Evolutionary conservation across 2,113 vertebrate species (phyloP).

Genomic region (Vombatus ursinus): DNA sequence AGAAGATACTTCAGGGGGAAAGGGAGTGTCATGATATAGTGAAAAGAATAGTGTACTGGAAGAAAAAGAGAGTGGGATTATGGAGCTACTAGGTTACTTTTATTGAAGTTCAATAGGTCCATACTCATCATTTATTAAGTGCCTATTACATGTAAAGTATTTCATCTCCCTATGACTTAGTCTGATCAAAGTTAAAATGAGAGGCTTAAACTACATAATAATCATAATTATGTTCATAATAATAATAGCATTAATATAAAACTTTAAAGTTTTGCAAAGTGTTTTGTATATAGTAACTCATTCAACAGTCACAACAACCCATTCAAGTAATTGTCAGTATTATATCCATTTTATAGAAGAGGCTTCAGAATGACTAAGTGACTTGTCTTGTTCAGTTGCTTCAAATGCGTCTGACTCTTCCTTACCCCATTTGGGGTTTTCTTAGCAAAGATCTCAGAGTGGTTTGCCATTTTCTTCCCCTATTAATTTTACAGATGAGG

Average conservation of each 20-base stretch:
- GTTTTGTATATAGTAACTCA: background rate
- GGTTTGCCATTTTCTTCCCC: background rate
- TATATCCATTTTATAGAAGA: background rate
- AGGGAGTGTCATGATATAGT: background rate
- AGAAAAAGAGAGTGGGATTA: background rate
- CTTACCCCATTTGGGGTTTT: background rate
- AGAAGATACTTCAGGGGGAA: background rate
- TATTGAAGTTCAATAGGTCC: background rate
- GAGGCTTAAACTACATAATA: background rate
- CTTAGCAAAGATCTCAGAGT: background rate
- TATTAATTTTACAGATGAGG: too few species aligned
- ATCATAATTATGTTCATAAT: background rate
- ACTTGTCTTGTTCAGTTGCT: background rate
- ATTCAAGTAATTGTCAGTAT: background rate
- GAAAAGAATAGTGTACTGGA: background rate
- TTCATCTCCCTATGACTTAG: background rate
- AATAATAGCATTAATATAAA: background rate
- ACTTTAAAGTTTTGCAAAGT: background rate
- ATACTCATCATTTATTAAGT: background rate
- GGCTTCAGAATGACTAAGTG: background rate
- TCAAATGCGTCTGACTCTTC: background rate
- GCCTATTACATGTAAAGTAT: background rate
- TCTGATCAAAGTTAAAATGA: background rate
- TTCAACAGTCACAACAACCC: background rate
- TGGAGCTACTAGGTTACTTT: background rate